A percentile compares a stretch with the other conserved stretches of the same genome.
These are phyloP conservation scores for Phataginus tetradactyla DNA, from an alignment of 2,797 vertebrate genomes.

Conservation along the genomic window DNA sequence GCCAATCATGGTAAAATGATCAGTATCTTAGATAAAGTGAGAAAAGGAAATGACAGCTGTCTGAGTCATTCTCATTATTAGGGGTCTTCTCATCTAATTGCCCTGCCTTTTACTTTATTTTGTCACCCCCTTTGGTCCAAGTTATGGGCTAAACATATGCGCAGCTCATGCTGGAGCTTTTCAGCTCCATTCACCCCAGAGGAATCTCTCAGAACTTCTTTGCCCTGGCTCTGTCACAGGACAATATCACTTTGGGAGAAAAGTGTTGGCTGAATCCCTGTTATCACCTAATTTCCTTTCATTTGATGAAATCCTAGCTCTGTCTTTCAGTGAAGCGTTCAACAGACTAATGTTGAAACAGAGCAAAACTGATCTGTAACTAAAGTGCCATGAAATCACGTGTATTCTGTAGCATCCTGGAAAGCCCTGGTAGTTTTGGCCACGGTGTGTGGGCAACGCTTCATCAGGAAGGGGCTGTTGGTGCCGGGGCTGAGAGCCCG, in stretches of 20 bases:
- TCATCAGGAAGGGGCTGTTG: not conserved
- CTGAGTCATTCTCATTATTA: not conserved
- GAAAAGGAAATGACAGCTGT: not conserved
- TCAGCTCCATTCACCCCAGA: not conserved
- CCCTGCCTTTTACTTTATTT: not conserved
- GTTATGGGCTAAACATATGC: not conserved
- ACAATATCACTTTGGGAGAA: not conserved
- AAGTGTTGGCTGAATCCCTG: not conserved
- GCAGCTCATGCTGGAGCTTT: not conserved
- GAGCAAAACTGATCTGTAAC: not conserved
- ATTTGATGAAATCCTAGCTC: slow-evolving; percentile 39
- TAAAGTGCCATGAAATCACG: not conserved
- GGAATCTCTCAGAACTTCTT: not conserved
- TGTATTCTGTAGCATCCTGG: not conserved
- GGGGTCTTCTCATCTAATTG: not conserved
- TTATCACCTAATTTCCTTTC: slow-evolving; percentile 43
- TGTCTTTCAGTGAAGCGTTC: not conserved
- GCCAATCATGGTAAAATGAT: not conserved
- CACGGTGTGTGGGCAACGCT: not conserved
- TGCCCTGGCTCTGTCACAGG: not conserved
- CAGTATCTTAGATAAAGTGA: slow-evolving; percentile 20
- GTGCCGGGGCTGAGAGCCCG: not conserved
- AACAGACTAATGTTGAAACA: not conserved
- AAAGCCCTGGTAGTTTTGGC: not conserved
- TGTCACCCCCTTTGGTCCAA: not conserved